Base-by-base conservation (phyloP, 2,888 invertebrate species). In the Ornithoptera priamus region DNA sequence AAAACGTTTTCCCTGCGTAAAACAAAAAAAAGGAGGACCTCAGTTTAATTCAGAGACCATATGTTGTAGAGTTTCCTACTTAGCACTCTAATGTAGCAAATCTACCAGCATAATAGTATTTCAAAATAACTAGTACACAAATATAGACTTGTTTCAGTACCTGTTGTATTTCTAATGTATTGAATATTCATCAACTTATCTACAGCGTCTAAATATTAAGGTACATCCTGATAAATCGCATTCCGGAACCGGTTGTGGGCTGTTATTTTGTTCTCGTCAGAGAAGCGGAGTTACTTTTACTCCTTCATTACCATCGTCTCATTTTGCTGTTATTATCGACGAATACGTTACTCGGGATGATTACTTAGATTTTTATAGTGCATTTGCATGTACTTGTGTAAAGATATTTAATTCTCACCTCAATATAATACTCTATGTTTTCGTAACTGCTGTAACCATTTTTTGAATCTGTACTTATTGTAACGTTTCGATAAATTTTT, bases 211-310 rank as follows among this genome's bases (percentile, higher is more conserved):
- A 42, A 57, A 30, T 60, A 57, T 62, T 36, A 65, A 50, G 24
- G 12, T 58, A 56, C 36, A 60, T 62, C 53, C 56, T 68, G 17
- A 50, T 22, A 63, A 60, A 20, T 66, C 24, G 50, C 62, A 69
- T 63, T 67, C 69, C 56, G 59, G 39, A 63, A 67, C 66, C 53
- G 63, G 53, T 63, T 24, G n/a, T 10, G 22, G 46, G 65, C 50
- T 70, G 36, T 62, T 69, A 69, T 65, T 66, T 30, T 50, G 46
- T 42, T 66, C 62, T 62, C 65, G 62, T 58, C 22, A 62, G 65
- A 20, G 50, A 59, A 46, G 53, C 20, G 22, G 46, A 59, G 63
- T 68, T 68, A 59, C 17, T 64, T 67, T 69, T 46, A 62, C 69
- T 53, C 66, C 24, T 58, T 62, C 39, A 63, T 67, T 70, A 67